A percentile compares a stretch with the other conserved stretches of the same genome.
Evolutionary conservation across 2,113 vertebrate genomes (phyloP).

Genomic region (Leptocoma aspasia): DNA sequence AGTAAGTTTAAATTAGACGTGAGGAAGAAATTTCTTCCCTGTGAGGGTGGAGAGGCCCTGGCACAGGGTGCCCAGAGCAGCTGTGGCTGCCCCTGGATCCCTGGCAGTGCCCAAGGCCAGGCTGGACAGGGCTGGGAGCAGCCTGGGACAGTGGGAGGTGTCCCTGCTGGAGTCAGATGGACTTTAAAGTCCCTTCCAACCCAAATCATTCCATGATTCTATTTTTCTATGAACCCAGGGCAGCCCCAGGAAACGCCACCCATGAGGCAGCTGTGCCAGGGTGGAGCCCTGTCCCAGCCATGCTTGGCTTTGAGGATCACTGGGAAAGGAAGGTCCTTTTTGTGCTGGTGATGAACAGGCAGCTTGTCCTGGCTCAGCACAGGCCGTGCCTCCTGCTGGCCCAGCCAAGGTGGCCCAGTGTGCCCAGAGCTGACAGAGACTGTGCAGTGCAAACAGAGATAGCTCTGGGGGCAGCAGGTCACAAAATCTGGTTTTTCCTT

Average conservation of each 20-base stretch:
- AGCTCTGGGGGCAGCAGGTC: neutral
- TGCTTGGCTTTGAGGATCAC: neutral
- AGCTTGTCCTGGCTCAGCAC: neutral
- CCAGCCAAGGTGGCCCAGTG: neutral
- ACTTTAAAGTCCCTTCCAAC: neutral
- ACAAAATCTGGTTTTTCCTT: neutral
- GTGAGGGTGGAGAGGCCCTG: neutral
- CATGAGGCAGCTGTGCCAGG: neutral
- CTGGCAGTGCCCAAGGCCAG: neutral
- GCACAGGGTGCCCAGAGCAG: neutral
- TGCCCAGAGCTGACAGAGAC: neutral
- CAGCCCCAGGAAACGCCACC: neutral
- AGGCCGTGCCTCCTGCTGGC: neutral
- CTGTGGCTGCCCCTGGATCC: neutral
- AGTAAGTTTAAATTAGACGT: neutral
- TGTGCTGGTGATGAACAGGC: neutral
- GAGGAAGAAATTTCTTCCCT: neutral
- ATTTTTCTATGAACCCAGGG: neutral
- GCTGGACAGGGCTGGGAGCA: neutral
- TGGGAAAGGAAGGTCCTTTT: neutral
- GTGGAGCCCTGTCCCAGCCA: neutral
- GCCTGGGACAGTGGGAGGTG: accelerated
- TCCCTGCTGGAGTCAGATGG: neutral
- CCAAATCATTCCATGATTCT: neutral
- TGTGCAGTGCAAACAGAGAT: neutral